phyloP scores from a whole-genome alignment of 2,797 vertebrate genomes.

The Pyrocephalus nanus region DNA sequence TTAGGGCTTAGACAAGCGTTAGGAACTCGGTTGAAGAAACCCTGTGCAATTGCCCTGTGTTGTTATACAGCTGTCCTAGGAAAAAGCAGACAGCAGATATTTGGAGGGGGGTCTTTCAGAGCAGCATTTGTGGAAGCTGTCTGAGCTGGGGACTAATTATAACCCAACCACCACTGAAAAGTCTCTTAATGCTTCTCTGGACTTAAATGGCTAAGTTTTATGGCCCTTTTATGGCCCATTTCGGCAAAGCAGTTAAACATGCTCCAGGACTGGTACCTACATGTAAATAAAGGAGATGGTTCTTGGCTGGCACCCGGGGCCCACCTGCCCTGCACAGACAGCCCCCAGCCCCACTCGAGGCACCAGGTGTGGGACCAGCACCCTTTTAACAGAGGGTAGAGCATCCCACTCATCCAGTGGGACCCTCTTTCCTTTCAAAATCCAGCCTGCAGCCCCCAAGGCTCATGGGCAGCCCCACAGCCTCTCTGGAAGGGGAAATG shows the following conservation, averaged over 20 bases:
- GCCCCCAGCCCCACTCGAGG: fast-evolving
- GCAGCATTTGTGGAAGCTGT: neutral
- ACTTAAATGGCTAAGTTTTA: constrained; percentile 45
- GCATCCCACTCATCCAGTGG: neutral
- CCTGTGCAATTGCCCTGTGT: neutral
- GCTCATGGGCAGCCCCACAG: fast-evolving
- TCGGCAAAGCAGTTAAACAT: constrained; percentile 40
- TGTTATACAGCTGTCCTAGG: neutral
- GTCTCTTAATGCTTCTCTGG: constrained; percentile 51
- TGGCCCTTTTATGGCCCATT: constrained; percentile 25
- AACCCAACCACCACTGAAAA: constrained; percentile 14
- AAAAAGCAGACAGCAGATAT: neutral
- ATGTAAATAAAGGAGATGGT: constrained; percentile 20
- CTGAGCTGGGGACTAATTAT: neutral
- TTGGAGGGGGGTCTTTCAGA: neutral
- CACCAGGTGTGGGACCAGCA: neutral
- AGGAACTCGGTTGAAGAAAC: neutral
- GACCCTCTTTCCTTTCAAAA: neutral
- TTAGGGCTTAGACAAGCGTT: neutral
- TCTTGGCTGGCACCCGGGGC: neutral
- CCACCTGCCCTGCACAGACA: neutral
- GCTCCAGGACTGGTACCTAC: neutral
- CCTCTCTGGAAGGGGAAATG: neutral
- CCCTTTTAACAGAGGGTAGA: neutral
- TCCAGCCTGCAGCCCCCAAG: neutral